Base-by-base conservation (phyloP, 2,797 vertebrate species). In the Pelochelys cantorii region DNA sequence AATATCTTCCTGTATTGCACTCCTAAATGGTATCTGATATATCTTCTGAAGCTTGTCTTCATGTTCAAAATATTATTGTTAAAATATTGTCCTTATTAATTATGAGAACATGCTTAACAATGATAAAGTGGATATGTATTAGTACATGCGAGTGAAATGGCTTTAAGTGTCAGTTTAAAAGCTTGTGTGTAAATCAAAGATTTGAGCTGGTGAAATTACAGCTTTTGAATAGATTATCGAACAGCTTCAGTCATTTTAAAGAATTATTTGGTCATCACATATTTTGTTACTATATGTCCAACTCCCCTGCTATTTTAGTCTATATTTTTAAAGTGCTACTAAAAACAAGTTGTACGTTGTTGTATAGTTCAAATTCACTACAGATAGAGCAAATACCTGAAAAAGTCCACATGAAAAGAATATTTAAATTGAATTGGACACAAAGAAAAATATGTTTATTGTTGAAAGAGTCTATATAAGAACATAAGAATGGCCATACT, bases 401-500 rank as follows among this genome's bases (percentile, higher is more conserved):
- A 87, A 81, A 78, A 78, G 22, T 52, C 75, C 25, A 37, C 37
- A 53, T 48, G 84, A 94, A 93, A 91, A 52, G 84, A 74, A 37
- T 17, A 20, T 37, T 74, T 48, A 37, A 2, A 42, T 25, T 74
- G 23, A 74, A n/a, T 17, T 65, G 31, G 18, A 65, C 62, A n/a
- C n/a, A 65, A n/a, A 15, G 62, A 65, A 65, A 62, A 62, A 31
- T 31, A n/a, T 13, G 75, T 83, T 79, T 56, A 56, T 57, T 56
- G 12, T 87, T 37, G 3, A 15, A 1, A 65, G 11, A 25, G n/a
- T 0, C 0, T 22, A 9, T 11, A 55, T 83, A 5, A 48, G 42
- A 48, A 48, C 42, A 9, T 48, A 48, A 48, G 42, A 48, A 48
- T 48, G 42, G 42, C 42, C 42, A 48, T 48, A 48, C 42, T 8